A percentile compares a stretch with the other conserved stretches of the same genome.
Evolutionary conservation across 2,797 vertebrate species (phyloP).

Genomic region (Pterois miles): DNA sequence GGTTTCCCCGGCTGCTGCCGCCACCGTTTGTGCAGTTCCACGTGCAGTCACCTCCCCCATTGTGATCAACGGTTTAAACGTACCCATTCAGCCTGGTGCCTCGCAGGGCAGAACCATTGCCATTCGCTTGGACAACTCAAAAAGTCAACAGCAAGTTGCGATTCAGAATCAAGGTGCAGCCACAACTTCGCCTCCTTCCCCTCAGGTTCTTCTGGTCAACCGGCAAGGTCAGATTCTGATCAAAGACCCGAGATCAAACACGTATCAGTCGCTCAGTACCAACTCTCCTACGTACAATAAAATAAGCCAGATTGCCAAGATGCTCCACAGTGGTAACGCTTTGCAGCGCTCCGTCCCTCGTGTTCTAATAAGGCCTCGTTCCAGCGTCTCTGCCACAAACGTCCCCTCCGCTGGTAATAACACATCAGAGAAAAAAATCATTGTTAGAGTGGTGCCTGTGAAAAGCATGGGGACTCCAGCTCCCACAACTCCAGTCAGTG

Average conservation of each 20-base stretch:
- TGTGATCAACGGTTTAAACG: slow-evolving; percentile 84
- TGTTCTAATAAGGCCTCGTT: slow-evolving; percentile 57
- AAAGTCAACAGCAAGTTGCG: slow-evolving; percentile 27
- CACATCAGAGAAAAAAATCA: slow-evolving; percentile 44
- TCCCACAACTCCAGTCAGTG: not conserved
- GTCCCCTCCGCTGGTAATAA: slow-evolving; percentile 15
- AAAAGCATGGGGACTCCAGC: slow-evolving; percentile 1
- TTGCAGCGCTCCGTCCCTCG: slow-evolving; percentile 63
- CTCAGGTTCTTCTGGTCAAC: slow-evolving; percentile 88
- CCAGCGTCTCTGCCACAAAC: slow-evolving; percentile 7
- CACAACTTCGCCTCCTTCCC: slow-evolving; percentile 41
- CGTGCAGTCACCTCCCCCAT: slow-evolving; percentile 70
- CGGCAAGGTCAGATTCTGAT: slow-evolving; percentile 89
- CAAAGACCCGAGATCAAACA: slow-evolving; percentile 85
- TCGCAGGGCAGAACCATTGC: slow-evolving; percentile 64
- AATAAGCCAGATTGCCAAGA: slow-evolving; percentile 83
- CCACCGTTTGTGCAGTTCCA: slow-evolving; percentile 38
- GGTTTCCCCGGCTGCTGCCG: slow-evolving; percentile 22
- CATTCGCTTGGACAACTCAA: slow-evolving; percentile 72
- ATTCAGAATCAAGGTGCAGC: slow-evolving; percentile 29
- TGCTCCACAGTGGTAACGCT: slow-evolving; percentile 75
- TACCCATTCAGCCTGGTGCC: slow-evolving; percentile 65
- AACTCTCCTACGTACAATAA: slow-evolving; percentile 77
- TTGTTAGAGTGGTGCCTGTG: slow-evolving; percentile 61
- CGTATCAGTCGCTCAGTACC: slow-evolving; percentile 72